These are phyloP conservation scores for Nyctibius bracteatus DNA, from an alignment of 2,113 vertebrate species.

Conservation along the genomic window DNA sequence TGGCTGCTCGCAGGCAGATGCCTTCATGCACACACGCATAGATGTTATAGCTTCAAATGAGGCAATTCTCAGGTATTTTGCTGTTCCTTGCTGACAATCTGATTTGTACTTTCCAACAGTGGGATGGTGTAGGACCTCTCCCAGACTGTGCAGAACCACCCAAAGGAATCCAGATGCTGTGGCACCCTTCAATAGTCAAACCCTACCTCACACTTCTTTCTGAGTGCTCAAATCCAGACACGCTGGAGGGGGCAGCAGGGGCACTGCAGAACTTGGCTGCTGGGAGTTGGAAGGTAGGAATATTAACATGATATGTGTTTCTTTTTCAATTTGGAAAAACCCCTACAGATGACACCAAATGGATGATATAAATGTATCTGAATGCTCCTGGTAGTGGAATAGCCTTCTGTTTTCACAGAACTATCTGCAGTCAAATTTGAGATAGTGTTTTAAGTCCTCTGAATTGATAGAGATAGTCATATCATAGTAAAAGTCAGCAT, in stretches of 20 bases:
- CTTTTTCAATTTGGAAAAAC: not conserved
- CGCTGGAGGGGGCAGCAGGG: constrained; percentile 95
- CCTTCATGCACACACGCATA: fast-evolving
- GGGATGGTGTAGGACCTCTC: constrained; percentile 97
- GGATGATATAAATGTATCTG: not conserved
- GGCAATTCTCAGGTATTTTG: not conserved
- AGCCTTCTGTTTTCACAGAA: not conserved
- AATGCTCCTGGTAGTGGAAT: not conserved
- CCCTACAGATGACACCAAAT: not conserved
- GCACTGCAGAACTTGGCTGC: constrained; percentile 98
- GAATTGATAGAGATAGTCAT: not conserved
- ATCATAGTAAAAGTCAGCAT: not conserved
- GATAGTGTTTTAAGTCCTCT: not conserved
- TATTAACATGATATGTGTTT: not conserved
- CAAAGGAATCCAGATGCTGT: constrained; percentile 98
- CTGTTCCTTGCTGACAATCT: not conserved
- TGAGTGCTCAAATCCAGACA: constrained; percentile 99
- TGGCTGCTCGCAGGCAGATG: not conserved
- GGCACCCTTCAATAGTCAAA: constrained; percentile 99
- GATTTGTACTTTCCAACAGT: constrained; percentile 76
- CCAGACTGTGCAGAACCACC: constrained; percentile 93
- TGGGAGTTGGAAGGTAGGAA: constrained; percentile 97
- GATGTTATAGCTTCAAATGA: not conserved
- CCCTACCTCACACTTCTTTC: constrained; percentile 99
- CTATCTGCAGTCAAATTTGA: not conserved